Percentiles rank a stretch among this genome's conserved stretches.
These are phyloP conservation scores for Physocephala rufipes DNA, from an alignment of 2,888 invertebrate genomes.

Conservation along the genomic window DNA sequence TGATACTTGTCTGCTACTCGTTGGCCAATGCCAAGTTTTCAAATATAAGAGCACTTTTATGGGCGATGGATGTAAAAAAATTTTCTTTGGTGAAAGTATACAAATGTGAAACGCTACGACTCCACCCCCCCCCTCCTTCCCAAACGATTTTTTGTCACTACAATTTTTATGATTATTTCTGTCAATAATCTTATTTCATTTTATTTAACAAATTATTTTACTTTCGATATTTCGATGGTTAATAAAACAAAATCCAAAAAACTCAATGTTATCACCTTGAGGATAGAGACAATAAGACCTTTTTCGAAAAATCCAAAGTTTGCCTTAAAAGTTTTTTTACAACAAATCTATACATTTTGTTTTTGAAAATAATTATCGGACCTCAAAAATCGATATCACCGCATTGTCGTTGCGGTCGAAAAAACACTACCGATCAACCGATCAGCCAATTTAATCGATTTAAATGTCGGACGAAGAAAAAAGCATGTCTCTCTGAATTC, in stretches of 20 bases:
- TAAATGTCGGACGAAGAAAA: too few species aligned
- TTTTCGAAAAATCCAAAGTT: slow-evolving; percentile 3
- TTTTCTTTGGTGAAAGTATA: slow-evolving; percentile 28
- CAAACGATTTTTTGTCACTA: not conserved
- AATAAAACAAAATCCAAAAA: not conserved
- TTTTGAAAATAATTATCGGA: not conserved
- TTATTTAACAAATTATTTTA: slow-evolving; percentile 5
- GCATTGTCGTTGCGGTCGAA: not conserved
- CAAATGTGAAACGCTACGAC: slow-evolving; percentile 15
- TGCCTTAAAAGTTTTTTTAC: too few species aligned
- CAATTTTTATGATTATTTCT: slow-evolving; percentile 23
- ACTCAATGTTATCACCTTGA: not conserved
- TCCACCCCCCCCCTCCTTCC: not conserved
- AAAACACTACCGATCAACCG: not conserved
- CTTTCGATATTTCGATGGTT: slow-evolving; percentile 4
- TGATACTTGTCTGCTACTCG: too few species aligned
- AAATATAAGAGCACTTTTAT: too few species aligned
- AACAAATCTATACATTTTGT: slow-evolving; percentile 1
- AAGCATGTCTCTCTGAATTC: not conserved
- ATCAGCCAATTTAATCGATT: too few species aligned
- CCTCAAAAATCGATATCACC: slow-evolving; percentile 1
- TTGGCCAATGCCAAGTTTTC: too few species aligned
- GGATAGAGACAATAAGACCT: not conserved
- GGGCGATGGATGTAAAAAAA: too few species aligned
- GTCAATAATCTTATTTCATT: slow-evolving; percentile 2